Percentiles rank a stretch among this genome's conserved stretches.
These are phyloP conservation scores for Trididemnum miniatum DNA, from an alignment of 23 tunicate genomes.

Conservation along the genomic window DNA sequence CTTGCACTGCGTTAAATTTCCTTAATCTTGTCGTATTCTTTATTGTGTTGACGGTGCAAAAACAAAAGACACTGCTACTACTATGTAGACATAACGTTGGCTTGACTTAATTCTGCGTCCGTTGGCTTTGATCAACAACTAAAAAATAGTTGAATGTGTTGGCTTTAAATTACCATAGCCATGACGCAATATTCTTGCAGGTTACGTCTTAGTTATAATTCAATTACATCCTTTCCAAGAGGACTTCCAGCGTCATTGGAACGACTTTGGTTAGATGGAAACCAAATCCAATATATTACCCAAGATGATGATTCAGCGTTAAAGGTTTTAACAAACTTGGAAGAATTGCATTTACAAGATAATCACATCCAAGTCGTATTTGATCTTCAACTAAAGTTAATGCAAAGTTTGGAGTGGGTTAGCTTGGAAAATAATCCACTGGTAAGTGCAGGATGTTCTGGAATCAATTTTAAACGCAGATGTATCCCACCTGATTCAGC, in stretches of 20 bases:
- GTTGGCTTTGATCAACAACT: no score
- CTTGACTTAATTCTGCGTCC: no score
- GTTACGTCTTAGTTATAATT: slow-evolving; percentile 38
- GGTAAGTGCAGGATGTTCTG: slow-evolving; percentile 49
- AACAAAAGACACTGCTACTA: no score
- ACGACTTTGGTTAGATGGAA: slow-evolving; percentile 25
- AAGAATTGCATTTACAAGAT: slow-evolving; percentile 21
- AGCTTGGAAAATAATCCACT: slow-evolving; percentile 52
- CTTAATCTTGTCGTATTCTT: no score
- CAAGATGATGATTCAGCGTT: slow-evolving; percentile 37
- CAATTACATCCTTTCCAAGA: slow-evolving; percentile 51
- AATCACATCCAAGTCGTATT: slow-evolving; percentile 38
- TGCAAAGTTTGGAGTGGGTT: slow-evolving; percentile 23
- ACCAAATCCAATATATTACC: slow-evolving; percentile 46
- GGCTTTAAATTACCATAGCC: neutral
- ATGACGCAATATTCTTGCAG: slow-evolving; percentile 19
- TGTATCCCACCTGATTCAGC: no score
- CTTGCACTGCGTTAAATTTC: no score
- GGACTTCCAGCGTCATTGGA: slow-evolving; percentile 49
- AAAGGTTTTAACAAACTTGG: slow-evolving; percentile 35
- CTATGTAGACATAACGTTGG: no score
- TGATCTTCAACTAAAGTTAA: slow-evolving; percentile 29
- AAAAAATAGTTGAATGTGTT: neutral
- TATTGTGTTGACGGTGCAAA: no score
- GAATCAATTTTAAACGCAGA: no score